Base-by-base conservation (phyloP, 2,888 invertebrate genomes). In the Suillia variegata region DNA sequence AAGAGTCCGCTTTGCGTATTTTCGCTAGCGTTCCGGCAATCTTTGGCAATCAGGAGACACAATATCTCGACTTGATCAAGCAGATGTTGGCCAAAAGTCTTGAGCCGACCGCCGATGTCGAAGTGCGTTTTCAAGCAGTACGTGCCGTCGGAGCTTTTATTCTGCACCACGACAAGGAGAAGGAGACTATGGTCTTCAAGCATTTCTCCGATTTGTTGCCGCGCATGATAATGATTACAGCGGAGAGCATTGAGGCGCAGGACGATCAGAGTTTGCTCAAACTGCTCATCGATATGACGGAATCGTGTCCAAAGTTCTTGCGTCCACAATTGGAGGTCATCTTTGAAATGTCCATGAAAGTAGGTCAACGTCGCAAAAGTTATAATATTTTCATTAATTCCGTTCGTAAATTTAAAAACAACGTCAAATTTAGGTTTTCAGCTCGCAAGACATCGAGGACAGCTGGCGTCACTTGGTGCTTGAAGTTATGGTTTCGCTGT, bases 21-120 rank as follows among this genome's bases (percentile, higher is more conserved):
- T 96, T 99, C 77, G 92, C 95, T 88, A 95, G 94, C 70, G 96
- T 98, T 33, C 98, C 99, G 21, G 94, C 96, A 34, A 92, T 98
- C 56, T 99, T 99, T 85, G 99, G 98, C 38, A 95, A 94, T 80
- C 93, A 95, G 77, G 96, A 98, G 80, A 86, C 88, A 64, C 91
- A 94, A 77, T 96, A 97, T 82, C 82, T 98, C 67, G 92, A 93
- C 72, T 87, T 96, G 33, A 98, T 99, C 72, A 97, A 97, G 79
- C 93, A 95, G 81, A 97, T 98, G 97, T 82, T 98, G 70, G 86
- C 90, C 63, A 91, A 93, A 71, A 91, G 93, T 61, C 84, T 94
- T 62, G 86, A 89, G 66, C 89, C 92, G 42, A 84, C 85, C n/a
- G 85, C 88, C 68, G 86, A 89, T 66, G 87, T 88, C 62, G 89